phyloP scores from a whole-genome alignment of 1,140 invertebrate species.

The Penaeus japonicus region DNA sequence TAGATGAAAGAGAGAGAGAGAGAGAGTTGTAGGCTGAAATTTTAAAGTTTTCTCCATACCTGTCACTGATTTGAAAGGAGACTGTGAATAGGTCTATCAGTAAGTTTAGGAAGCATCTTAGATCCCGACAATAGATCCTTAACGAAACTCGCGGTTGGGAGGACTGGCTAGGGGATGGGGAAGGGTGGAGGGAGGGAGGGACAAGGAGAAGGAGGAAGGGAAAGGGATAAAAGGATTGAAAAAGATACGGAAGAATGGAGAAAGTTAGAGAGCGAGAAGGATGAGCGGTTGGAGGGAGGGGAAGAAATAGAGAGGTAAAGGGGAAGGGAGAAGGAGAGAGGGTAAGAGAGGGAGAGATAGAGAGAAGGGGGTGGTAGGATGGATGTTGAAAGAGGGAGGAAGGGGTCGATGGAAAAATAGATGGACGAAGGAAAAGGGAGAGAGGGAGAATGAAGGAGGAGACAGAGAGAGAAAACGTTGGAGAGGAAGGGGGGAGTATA shows the following conservation, averaged over 20 bases:
- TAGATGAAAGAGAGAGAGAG: no score
- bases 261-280: not conserved
- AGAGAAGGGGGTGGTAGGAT: no score
- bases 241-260: not conserved
- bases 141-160: no score
- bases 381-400: no score
- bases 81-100: no score
- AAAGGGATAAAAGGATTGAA: not conserved
- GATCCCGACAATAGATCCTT: no score
- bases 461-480: not conserved
- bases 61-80: no score
- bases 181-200: not conserved
- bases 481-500: not conserved
- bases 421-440: not conserved
- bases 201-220: not conserved
- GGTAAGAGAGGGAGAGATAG: not conserved
- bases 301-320: not conserved
- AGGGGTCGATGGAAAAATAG: no score
- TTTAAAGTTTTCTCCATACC: no score
- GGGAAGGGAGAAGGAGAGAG: not conserved
- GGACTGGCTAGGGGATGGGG: no score
- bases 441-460: not conserved
- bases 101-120: no score
- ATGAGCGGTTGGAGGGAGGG: not conserved
- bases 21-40: no score